Base-by-base conservation (phyloP, 2,113 vertebrate species). In the Hemiprocne comata region DNA sequence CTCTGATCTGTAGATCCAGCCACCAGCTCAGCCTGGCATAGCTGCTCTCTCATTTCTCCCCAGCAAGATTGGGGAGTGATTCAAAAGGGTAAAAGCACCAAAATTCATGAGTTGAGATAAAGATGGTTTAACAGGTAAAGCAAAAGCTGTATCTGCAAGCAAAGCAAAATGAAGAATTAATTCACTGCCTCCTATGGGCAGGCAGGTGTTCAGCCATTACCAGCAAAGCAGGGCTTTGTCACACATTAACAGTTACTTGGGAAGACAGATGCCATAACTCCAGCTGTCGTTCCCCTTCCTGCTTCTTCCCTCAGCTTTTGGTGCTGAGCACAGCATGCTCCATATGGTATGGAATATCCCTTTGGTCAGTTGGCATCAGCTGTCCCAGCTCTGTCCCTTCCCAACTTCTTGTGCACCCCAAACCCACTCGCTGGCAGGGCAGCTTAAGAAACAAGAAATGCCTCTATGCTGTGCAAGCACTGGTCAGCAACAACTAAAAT, bases 191-290 rank as follows among this genome's bases (percentile, higher is more conserved):
- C 44, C 40, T 15, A 70, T 38, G 0, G 0, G 36, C 14, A 1
- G 0, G 8, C 24, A 38, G 44, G 25, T 46, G 13, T 61, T 78
- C 61, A 85, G 54, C 31, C 36, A 54, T 34, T 21, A n/a, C 82
- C 18, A 50, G n/a, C 34, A 57, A 70, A 82, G 46, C 51, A 66
- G 7, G 11, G 8, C 36, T 87, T 31, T 20, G 25, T 16, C 61
- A 29, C 0, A 0, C 4, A 0, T 42, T 44, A 57, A 70, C 1
- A 3, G 18, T 21, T 72, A 66, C 51, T 48, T 20, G 8, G 36
- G 12, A 82, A 72, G 9, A 50, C 9, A 44, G 71, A 28, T 0
- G 2, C 13, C 31, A 1, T 28, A 34, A 40, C 23, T 75, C 29
- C 2, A 3, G 28, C 81, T 7, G 31, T 62, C 34, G 29, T 28